Base-by-base conservation (phyloP, 2,797 vertebrate genomes). In the Thamnophis elegans region DNA sequence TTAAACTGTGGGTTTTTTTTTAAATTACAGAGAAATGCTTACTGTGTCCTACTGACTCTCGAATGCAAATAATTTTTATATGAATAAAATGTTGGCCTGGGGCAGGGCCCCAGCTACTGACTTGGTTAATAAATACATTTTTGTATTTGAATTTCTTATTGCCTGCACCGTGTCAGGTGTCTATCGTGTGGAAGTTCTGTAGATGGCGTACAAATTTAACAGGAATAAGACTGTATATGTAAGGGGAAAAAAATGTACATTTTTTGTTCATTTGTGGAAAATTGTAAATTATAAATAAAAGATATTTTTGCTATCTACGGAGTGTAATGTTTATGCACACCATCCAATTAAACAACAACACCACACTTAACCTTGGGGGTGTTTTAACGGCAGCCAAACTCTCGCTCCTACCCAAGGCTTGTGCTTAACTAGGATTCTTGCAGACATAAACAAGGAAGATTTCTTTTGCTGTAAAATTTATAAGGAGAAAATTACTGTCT, bases 271-370 rank as follows among this genome's bases (percentile, higher is more conserved):
- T 97, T 97, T 98, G 97, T 97, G 95, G 96, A 97, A 98, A 97
- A 58, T 99, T 99, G 98, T 99, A 99, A 99, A 99, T 99, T 99
- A 99, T 99, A 98, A 99, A 99, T 99, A 99, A 99, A 98, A 99
- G 97, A 98, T 99, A 99, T 99, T 99, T 99, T 99, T 99, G 98
- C 98, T 99, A 99, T 98, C 97, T 98, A 97, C 98, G 98, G 97
- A 98, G 98, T 98, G 98, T 99, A 98, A 98, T 97, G 96, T 98
- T 99, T 98, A 98, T 98, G 97, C 98, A 98, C 98, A 97, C 98
- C 98, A 98, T 97, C 96, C 95, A 97, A 97, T 96, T 96, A 97
- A 95, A 96, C 97, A 94, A 96, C 96, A 96, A 93, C 94, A 96
- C 97, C 98, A 42, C 73, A 25, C 97, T 97, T 97, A 97, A 97